Evolutionary conservation across 2,797 vertebrate species (phyloP).

Genomic region (Antennarius maculatus): DNA sequence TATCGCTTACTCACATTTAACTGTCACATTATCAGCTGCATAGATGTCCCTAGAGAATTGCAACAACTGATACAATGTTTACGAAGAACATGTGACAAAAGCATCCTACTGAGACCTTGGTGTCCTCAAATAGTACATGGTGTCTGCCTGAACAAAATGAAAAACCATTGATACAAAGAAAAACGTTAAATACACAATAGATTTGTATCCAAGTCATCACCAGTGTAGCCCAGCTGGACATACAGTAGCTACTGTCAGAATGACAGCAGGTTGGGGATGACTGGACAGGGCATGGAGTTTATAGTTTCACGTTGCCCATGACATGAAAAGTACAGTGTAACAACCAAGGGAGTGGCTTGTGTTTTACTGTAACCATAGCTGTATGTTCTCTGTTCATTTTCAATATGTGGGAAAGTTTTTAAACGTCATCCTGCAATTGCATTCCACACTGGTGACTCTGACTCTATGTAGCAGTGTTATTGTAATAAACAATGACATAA

Average conservation of each 20-base stretch:
- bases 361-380: conserved; percentile 23
- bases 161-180: conserved; percentile 48
- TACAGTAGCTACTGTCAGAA: conserved; percentile 31
- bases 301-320: conserved; percentile 12
- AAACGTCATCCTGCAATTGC: not conserved
- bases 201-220: not conserved
- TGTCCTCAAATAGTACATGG: too few relatives aligned
- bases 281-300: conserved; percentile 21
- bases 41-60: too few relatives aligned
- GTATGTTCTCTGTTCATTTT: conserved; percentile 2
- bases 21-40: not conserved
- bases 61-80: not conserved
- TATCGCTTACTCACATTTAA: not conserved
- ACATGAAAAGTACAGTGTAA: conserved; percentile 12
- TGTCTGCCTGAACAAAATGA: conserved; percentile 18
- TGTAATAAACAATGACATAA: not conserved
- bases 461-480: not conserved
- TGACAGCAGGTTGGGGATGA: conserved; percentile 11
- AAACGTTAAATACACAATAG: conserved; percentile 11
- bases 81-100: too few relatives aligned
- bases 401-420: not conserved
- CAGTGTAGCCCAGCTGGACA: not conserved
- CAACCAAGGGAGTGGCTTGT: conserved; percentile 35
- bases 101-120: too few relatives aligned
- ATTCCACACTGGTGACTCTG: conserved; percentile 23